phyloP scores from a whole-genome alignment of 92 coral and sea anemone genomes.

The Epizoanthus ramosus region DNA sequence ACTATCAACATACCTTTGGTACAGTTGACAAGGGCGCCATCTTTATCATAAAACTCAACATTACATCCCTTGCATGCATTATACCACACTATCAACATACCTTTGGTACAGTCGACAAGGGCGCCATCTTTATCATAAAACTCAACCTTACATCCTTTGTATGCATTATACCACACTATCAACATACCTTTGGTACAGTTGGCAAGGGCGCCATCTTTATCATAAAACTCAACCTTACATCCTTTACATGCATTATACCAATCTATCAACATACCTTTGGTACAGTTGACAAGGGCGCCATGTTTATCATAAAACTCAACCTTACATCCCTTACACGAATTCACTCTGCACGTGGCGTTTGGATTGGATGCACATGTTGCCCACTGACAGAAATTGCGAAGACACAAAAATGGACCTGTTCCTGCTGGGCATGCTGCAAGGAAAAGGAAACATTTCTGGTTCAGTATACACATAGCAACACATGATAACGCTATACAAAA shows the following conservation, averaged over 20 bases:
- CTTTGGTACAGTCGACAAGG: too few species aligned
- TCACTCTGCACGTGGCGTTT: constrained; percentile 81
- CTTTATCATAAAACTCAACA: neutral
- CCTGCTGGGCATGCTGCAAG: constrained; percentile 77
- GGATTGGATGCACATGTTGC: constrained; percentile 81
- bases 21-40: too few species aligned
- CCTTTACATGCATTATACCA: neutral
- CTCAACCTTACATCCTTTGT: neutral
- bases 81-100: neutral
- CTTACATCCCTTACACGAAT: constrained; percentile 84
- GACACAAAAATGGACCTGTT: constrained; percentile 78
- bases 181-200: too few species aligned
- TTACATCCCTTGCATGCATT: neutral
- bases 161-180: neutral
- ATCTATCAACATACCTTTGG: constrained; percentile 57
- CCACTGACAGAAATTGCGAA: constrained; percentile 85
- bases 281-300: constrained; percentile 70
- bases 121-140: neutral
- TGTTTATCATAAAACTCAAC: constrained; percentile 82
- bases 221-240: neutral
- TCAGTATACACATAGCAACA: neutral
- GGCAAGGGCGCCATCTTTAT: neutral
- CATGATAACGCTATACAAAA: neutral
- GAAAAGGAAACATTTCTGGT: neutral
- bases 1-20: too few species aligned